Base-by-base conservation (phyloP, 1,140 invertebrate genomes). In the Orussus abietinus region DNA sequence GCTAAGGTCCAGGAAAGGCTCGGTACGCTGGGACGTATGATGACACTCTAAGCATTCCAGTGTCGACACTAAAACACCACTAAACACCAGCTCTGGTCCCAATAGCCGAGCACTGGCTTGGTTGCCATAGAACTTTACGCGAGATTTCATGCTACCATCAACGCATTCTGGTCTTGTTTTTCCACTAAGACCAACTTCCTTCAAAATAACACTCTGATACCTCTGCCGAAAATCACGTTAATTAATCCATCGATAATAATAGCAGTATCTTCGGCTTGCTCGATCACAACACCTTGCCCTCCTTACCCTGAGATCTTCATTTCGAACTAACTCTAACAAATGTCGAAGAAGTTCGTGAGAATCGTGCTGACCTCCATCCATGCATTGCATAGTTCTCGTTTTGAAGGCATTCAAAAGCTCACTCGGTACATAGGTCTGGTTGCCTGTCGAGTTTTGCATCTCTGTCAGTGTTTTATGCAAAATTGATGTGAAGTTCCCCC, bases 321-420 rank as follows among this genome's bases (percentile, higher is more conserved):
- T 66, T 3, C 86, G 79, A 34, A 96, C 84, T 44, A 82, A 82
- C 65, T 97, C 92, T 17, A 97, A 66, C 18, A 97, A 72, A 74
- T 93, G 89, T 38, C 93, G 73, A 5, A 99, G 74, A 34, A 98
- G 67, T 69, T 99, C 96, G 62, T 98, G 96, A 6, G 94, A 84
- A 72, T 99, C 96, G 62, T 98, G 95, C 65, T 98, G 95, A 52
- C 92, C 88, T 17, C 85, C 92, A n/a, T 91, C 90, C 42, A 84
- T 84, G 66, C 96, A 98, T 60, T 93, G 85, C 0, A 86, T 79
- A 49, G 80, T 79, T 62, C 86, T 89, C 58, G 80, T 78, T 42
- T 81, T 85, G n/a, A 94, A 75, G 47, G 82, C 80, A 22, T 79
- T 78, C 31, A 94, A 83, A 11, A 95, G 74, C 39, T 81, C 78